Conservation (phyloP, 2,888 invertebrate genomes). For the Zelleria hepariella region DNA sequence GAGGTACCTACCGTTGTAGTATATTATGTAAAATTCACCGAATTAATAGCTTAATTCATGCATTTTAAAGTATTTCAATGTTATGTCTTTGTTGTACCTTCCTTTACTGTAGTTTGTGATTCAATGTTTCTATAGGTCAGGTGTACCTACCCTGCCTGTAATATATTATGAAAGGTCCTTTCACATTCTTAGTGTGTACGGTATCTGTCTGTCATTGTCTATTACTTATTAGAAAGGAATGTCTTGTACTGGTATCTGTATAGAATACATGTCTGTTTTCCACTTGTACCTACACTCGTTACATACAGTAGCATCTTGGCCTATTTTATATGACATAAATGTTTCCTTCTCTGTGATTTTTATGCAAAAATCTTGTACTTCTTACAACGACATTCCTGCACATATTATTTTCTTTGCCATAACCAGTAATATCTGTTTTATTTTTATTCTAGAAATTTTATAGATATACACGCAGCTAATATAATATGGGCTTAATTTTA, state of each 20-base stretch:
- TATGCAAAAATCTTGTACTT: neutral
- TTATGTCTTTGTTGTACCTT: neutral
- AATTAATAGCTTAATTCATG: neutral
- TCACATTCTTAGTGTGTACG: neutral
- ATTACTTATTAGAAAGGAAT: neutral
- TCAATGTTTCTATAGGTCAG: neutral
- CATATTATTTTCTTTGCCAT: neutral
- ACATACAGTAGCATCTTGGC: neutral
- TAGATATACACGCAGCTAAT: neutral
- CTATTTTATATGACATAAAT: neutral
- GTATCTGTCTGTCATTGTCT: neutral
- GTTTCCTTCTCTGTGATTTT: conserved; percentile 4
- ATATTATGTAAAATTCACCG: neutral
- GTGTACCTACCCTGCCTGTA: neutral
- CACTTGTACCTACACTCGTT: neutral
- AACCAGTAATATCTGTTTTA: neutral
- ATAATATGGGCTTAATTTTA: conserved; percentile 24
- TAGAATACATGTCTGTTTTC: too few species aligned
- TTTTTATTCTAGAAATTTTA: neutral
- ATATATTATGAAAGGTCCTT: neutral
- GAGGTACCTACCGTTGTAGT: neutral
- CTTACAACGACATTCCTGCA: neutral
- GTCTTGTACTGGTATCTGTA: too few species aligned
- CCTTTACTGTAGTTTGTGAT: neutral
- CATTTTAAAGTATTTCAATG: neutral